Base-by-base conservation (phyloP, 2,113 vertebrate species). In the Silurus asotus region DNA sequence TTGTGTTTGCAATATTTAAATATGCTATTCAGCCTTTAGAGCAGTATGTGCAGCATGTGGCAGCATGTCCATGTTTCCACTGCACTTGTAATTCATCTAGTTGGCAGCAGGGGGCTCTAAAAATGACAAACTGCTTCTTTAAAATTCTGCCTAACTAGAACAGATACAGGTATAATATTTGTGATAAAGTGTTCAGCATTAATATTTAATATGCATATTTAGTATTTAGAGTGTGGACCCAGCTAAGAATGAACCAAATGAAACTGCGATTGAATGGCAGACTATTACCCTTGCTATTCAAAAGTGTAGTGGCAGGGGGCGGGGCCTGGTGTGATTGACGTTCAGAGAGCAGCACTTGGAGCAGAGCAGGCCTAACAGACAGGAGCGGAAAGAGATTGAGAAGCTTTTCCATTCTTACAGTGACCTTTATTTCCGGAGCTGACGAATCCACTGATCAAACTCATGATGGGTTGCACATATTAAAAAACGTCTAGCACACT, bases 251-350 rank as follows among this genome's bases (percentile, higher is more conserved):
- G 28, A 79, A 80, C 48, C 23, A 5, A 70, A 79, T 53, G 82
- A 69, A 13, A 55, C 53, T 23, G 25, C 11, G 85, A 75, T 59
- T 82, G 79, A 69, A 55, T 49, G 28, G 77, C 77, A 3, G 28
- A 25, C 53, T 51, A 59, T 69, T 81, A 86, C 56, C 51, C 55
- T 58, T 76, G 67, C 49, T 45, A 75, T 20, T 25, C 25, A 49
- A 9, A 81, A 64, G 74, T 15, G 23, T 56, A 17, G 82, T 58
- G 37, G 69, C 15, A 62, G 17, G 67, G 80, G 83, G 58, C 6
- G 45, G 79, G 59, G 81, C 62, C n/a, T 20, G 70, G 7, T 37
- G 83, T 86, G 86, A 88, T 89, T 86, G 86, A 90, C 89, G 88
- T 77, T 6, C 37, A 11, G 83, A 59, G n/a, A 58, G 88, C 72